These are phyloP conservation scores for Lates japonicus DNA, from an alignment of 2,797 vertebrate species.

Conservation along the genomic window DNA sequence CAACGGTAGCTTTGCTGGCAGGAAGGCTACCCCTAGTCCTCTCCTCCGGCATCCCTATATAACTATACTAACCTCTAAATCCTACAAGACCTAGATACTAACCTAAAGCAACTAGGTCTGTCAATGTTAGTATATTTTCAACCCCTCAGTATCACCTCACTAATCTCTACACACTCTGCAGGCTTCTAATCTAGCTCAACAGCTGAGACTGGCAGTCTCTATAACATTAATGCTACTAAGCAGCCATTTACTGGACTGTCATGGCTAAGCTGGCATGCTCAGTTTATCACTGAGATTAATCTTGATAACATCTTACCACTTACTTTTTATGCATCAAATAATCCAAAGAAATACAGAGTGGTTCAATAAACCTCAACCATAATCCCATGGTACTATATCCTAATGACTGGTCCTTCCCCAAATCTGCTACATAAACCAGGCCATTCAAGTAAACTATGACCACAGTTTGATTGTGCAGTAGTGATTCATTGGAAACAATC, in stretches of 20 bases:
- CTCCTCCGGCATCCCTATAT: no score
- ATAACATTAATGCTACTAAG: slow-evolving; percentile 36
- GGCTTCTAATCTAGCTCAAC: slow-evolving; percentile 44
- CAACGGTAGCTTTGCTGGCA: no score
- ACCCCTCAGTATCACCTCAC: slow-evolving; percentile 26
- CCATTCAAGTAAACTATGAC: not conserved
- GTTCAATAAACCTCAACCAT: slow-evolving; percentile 2
- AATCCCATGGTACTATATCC: not conserved
- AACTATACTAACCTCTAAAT: no score
- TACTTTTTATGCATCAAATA: slow-evolving; percentile 11
- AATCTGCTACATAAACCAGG: not conserved
- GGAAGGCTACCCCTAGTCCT: no score
- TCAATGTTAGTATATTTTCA: not conserved
- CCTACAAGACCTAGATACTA: not conserved
- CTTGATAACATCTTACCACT: slow-evolving; percentile 23
- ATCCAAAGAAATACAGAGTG: not conserved
- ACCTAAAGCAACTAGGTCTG: not conserved
- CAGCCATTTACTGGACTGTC: slow-evolving; percentile 38
- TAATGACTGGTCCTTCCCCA: not conserved
- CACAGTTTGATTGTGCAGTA: not conserved
- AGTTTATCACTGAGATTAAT: slow-evolving; percentile 39
- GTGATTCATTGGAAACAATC: not conserved
- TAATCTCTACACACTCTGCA: slow-evolving; percentile 38
- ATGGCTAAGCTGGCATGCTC: slow-evolving; percentile 22
- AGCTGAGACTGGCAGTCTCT: slow-evolving; percentile 35